Evolutionary conservation across 2,888 invertebrate species (phyloP), one percentile per base, ranked within the genome.

Genomic region (Synergus japonicus): DNA sequence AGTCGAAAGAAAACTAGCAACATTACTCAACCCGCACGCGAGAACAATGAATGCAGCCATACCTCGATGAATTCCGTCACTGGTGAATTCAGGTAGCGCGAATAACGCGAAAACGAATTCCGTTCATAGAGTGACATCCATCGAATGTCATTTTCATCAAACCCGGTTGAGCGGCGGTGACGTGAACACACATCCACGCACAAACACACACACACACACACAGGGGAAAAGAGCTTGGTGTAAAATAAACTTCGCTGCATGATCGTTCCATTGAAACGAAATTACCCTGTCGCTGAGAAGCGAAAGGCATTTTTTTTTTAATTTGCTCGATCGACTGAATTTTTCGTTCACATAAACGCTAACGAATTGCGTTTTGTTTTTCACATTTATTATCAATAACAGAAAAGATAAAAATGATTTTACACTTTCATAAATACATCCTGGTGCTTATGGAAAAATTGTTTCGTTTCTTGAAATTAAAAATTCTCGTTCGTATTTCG

Each of bases 91-190:
- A 46, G 13, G 43, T 67, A 67, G 46, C 67, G 44, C 12, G 44
- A 67, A 44, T 67, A 22, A 67, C 66, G 44, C 43, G 44, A 67
- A 44, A 67, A 67, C 44, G 66, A 67, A 67, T 67, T 67, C 67
- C 44, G 22, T 67, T 67, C 67, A 44, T 22, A 67, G 67, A 44
- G 67, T 41, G 44, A 22, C 67, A 46, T 67, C 67, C 44, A 67
- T 67, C 67, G 67, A 44, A 67, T 46, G 67, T 67, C 18, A 67
- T 67, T 67, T 67, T 67, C 44, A 67, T 67, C 67, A 67, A 67
- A 67, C 44, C 44, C 5, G 18, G 44, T 2, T 44, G 44, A 67
- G 44, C 44, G 18, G 9, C n/a, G 18, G 66, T 66, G 66, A 66
- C 66, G 66, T 18, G 43, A 2, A 66, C 18, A 37, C 37, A 37